These are phyloP conservation scores for Brenthis ino DNA, from an alignment of 2,888 invertebrate genomes.

Conservation along the genomic window DNA sequence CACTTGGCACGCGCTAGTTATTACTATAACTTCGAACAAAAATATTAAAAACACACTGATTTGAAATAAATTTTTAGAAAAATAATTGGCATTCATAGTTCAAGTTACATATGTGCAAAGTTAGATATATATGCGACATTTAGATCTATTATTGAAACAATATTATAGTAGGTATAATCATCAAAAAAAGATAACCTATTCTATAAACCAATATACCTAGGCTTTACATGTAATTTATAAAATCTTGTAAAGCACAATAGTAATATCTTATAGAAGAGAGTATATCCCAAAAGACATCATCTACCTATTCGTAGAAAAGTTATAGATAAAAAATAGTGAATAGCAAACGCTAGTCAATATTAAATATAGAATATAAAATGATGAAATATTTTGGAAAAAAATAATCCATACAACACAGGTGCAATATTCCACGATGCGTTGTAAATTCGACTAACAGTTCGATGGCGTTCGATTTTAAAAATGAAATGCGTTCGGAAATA, in stretches of 20 bases:
- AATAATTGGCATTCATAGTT: background rate
- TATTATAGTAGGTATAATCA: background rate
- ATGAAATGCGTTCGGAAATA: slow-evolving; percentile 71
- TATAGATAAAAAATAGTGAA: no score
- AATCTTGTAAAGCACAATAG: no score
- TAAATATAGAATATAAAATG: background rate
- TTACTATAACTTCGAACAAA: slow-evolving; percentile 25
- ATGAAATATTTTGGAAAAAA: slow-evolving; percentile 7
- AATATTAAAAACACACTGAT: slow-evolving; percentile 24
- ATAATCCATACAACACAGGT: slow-evolving; percentile 34
- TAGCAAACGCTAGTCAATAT: no score
- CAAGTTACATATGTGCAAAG: background rate
- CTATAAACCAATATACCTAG: no score
- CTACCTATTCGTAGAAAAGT: no score
- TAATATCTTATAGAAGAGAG: no score
- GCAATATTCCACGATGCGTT: slow-evolving; percentile 37
- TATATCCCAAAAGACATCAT: no score
- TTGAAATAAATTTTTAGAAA: slow-evolving; percentile 15
- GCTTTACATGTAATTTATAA: no score
- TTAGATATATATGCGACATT: no score
- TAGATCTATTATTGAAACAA: no score
- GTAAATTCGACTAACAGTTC: slow-evolving; percentile 54
- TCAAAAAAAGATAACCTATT: no score
- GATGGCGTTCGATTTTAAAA: slow-evolving; percentile 79
- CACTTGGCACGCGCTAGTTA: slow-evolving; percentile 63